A percentile compares a stretch with the other conserved stretches of the same genome.
Evolutionary conservation across 1,140 invertebrate species (phyloP).

Genomic region (Aphelenchoides besseyi): DNA sequence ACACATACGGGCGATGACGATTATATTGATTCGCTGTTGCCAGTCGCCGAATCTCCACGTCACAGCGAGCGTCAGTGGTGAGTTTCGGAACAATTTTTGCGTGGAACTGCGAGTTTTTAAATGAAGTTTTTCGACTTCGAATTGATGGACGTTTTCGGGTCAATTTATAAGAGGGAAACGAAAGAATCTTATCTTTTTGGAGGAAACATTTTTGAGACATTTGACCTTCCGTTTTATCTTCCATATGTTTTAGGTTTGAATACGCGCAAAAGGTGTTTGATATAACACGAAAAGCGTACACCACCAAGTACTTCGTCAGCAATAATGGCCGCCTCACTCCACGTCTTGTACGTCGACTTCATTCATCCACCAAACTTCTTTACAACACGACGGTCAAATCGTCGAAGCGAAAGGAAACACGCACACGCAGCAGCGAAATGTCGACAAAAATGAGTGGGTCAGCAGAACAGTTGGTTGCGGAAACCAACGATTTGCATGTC

Average conservation of each 20-base stretch:
- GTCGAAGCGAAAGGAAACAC: slow-evolving; percentile 1
- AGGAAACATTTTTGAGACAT: too few relatives aligned
- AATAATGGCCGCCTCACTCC: slow-evolving; percentile 16
- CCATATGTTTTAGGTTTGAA: slow-evolving; percentile 16
- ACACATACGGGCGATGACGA: neutral
- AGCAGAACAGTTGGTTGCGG: neutral
- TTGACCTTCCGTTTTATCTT: too few relatives aligned
- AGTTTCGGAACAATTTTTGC: neutral
- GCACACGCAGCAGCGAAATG: neutral
- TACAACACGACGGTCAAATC: neutral
- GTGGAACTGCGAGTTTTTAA: neutral
- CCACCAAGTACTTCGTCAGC: slow-evolving; percentile 19
- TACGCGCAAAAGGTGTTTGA: slow-evolving; percentile 11
- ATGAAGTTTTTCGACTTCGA: neutral
- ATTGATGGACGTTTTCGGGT: too few relatives aligned
- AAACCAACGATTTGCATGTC: neutral
- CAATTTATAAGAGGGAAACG: too few relatives aligned
- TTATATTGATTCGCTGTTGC: neutral
- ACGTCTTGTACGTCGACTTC: neutral
- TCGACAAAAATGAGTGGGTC: neutral
- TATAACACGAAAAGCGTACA: neutral
- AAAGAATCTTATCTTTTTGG: too few relatives aligned
- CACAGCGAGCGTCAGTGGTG: neutral
- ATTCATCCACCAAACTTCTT: neutral
- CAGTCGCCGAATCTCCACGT: neutral